Evolutionary conservation across 2,797 vertebrate genomes (phyloP).

Genomic region (Diplodus sargus): DNA sequence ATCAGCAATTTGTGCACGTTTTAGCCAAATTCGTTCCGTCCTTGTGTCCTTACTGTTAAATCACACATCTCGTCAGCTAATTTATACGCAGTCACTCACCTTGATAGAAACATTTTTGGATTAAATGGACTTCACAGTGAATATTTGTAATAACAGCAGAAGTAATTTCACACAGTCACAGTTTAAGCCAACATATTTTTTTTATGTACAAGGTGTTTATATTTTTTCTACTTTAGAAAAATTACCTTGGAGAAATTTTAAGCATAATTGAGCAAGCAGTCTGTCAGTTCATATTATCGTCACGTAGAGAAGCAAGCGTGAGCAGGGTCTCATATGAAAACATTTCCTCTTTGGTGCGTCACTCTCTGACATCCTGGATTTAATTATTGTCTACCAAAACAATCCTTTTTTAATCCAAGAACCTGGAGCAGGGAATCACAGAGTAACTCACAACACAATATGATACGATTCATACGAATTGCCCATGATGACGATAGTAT

Average conservation of each 20-base stretch:
- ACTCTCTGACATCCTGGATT: not conserved
- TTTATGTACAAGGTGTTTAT: too few species aligned
- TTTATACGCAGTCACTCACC: too few species aligned
- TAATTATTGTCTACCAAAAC: not conserved
- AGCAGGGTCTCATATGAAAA: conserved; percentile 11
- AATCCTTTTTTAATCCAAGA: not conserved
- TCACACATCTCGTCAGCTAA: too few species aligned
- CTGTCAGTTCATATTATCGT: not conserved
- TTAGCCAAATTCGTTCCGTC: not conserved
- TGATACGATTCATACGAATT: too few species aligned
- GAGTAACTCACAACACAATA: too few species aligned
- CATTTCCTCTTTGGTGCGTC: not conserved
- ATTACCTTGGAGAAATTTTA: not conserved
- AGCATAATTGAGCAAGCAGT: too few species aligned
- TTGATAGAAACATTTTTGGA: not conserved
- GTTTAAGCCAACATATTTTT: too few species aligned
- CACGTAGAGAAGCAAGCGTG: not conserved
- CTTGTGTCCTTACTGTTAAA: not conserved
- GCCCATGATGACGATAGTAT: too few species aligned
- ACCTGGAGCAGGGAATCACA: too few species aligned
- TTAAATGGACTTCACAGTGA: not conserved
- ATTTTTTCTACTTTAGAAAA: not conserved
- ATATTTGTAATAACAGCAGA: too few species aligned
- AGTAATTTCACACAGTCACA: too few species aligned
- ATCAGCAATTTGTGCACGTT: not conserved